Evolutionary conservation across 2,888 invertebrate species (phyloP).

Genomic region (Gari tellinella): DNA sequence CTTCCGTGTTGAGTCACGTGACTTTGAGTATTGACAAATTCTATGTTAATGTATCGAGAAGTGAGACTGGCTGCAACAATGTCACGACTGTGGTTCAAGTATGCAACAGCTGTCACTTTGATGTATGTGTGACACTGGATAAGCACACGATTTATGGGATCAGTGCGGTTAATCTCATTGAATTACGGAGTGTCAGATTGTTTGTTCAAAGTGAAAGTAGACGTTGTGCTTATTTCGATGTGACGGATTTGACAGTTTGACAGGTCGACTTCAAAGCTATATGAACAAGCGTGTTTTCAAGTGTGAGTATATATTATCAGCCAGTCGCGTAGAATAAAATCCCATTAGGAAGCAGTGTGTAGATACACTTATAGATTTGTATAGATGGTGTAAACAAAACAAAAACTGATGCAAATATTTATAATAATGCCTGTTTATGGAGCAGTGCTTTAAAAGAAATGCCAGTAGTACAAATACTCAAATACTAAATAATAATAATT

Average conservation of each 20-base stretch:
- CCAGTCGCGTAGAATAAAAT: not conserved
- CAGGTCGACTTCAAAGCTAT: not conserved
- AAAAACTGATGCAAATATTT: too few species aligned
- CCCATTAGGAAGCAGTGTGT: too few species aligned
- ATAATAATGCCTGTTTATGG: too few species aligned
- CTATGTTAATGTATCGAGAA: conserved; percentile 59
- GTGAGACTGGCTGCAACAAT: conserved; percentile 49
- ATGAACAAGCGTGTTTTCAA: not conserved
- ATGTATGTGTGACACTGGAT: conserved; percentile 3
- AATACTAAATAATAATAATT: too few species aligned
- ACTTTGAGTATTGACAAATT: conserved; percentile 59
- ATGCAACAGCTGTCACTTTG: conserved; percentile 42
- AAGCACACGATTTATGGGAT: too few species aligned
- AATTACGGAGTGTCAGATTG: not conserved
- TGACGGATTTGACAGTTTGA: too few species aligned
- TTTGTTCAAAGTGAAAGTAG: conserved; percentile 36
- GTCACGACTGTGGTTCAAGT: conserved; percentile 25
- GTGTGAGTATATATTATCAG: not conserved
- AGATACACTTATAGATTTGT: too few species aligned
- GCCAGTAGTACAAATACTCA: too few species aligned
- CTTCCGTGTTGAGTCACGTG: conserved; percentile 45
- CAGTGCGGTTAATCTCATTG: too few species aligned
- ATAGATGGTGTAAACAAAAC: too few species aligned
- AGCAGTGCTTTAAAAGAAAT: too few species aligned
- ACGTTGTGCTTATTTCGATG: not conserved